A percentile compares a stretch with the other conserved stretches of the same genome.
Conservation (phyloP, 2,888 invertebrate genomes). For the Agriopis marginaria region DNA sequence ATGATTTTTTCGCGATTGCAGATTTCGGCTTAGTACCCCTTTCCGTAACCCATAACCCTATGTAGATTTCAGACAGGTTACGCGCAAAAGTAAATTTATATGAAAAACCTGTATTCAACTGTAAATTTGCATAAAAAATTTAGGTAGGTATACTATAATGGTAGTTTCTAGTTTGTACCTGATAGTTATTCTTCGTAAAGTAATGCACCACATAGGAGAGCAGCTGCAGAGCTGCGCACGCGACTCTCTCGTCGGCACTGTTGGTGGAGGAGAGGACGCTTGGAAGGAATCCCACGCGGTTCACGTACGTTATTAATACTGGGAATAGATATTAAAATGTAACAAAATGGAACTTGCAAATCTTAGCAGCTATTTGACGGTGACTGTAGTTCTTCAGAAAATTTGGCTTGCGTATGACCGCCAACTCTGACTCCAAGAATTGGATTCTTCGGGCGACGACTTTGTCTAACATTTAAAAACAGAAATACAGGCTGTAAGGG, state of each 20-base stretch:
- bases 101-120: too few relatives aligned
- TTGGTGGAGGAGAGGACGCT: slow-evolving; percentile 62
- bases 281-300: slow-evolving; percentile 67
- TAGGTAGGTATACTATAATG: background rate
- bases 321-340: slow-evolving; percentile 5
- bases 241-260: slow-evolving; percentile 66
- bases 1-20: too few relatives aligned
- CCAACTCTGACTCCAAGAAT: too few relatives aligned
- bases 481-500: too few relatives aligned
- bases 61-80: too few relatives aligned
- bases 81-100: too few relatives aligned
- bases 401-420: too few relatives aligned
- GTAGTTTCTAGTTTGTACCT: slow-evolving; percentile 60
- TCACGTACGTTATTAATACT: slow-evolving; percentile 72
- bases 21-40: too few relatives aligned
- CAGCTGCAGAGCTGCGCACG: slow-evolving; percentile 71
- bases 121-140: background rate
- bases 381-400: too few relatives aligned
- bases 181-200: slow-evolving; percentile 70
- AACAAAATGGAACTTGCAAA: background rate
- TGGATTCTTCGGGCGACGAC: too few relatives aligned
- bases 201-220: slow-evolving; percentile 71
- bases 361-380: background rate
- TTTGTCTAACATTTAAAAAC: too few relatives aligned
- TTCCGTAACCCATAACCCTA: too few relatives aligned